Base-by-base conservation (phyloP, 35 echinoderm and acorn worm species). In the Apostichopus parvimensis region DNA sequence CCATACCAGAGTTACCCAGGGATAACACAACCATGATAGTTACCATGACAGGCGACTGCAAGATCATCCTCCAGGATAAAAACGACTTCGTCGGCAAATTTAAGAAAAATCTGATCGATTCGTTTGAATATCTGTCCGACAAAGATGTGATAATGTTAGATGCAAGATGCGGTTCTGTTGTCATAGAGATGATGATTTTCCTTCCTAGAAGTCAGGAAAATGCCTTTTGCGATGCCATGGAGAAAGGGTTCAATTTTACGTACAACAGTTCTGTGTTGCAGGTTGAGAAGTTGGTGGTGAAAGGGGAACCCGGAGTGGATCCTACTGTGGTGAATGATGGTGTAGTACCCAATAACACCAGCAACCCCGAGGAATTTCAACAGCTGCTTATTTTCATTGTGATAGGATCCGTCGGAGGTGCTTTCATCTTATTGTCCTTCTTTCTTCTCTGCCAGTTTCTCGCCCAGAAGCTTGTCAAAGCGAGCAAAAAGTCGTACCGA, bases 371-470 rank as follows among this genome's bases (percentile, higher is more conserved):
- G 18, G 15, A 78, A 17, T 70, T 97, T 70, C 93, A 97, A 83
- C 78, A 97, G 91, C 82, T 25, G 21, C 58, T 98, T 8, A 93
- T 98, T 9, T 98, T 93, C 94, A 93, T 95, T 60, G 55, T 95
- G 55, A 93, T 95, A 77, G 96, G 94, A 22, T 83, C 92, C 17
- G 96, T 89, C 3, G 78, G 90, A 45, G 96, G 96, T 15, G 25
- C 89, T 55, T 88, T 92, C 1, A 13, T 98, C 24, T 22, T 98
- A 8, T 70, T 98, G 0, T 80, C 94, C 28, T n/a, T 91, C 6
- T 78, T 93, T 21, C 60, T 98, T 1, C 79, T 95, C 57, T 83
- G 93, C 12, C 96, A 98, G 54, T 92, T 94, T 56, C 87, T 75
- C 5, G 54, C 87, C 61, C 77, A 90, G 21, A 93, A 82, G 79